Conservation (phyloP, 2,113 vertebrate species). For the Macroglossus sobrinus region DNA sequence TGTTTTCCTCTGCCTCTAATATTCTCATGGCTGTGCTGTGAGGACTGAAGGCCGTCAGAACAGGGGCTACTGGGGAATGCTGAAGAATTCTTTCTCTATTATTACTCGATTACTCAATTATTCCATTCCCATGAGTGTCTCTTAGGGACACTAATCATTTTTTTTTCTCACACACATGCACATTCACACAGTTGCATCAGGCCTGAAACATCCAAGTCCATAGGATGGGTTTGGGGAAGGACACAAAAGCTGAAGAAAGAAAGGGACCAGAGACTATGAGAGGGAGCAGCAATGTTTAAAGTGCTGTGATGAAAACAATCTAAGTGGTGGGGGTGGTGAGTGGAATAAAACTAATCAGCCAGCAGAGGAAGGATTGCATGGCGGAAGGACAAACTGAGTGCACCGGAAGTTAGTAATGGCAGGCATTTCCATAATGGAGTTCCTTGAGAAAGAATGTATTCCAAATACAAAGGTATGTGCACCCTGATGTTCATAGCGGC, state of each 20-base stretch:
- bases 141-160: background rate
- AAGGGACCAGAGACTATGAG: background rate
- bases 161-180: slow-evolving; percentile 14
- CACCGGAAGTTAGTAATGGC: background rate
- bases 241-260: background rate
- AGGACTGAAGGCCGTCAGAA: slow-evolving; percentile 14
- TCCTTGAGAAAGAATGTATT: background rate
- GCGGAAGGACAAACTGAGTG: background rate
- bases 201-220: background rate
- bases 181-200: slow-evolving; percentile 25
- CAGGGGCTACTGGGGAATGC: slow-evolving; percentile 8
- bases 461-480: background rate
- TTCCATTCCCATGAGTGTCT: slow-evolving; percentile 46
- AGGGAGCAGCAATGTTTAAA: background rate
- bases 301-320: background rate
- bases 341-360: background rate
- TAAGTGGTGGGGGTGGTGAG: background rate
- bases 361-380: background rate
- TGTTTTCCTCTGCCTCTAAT: background rate
- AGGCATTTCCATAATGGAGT: background rate
- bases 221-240: background rate
- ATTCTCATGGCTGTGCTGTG: slow-evolving; percentile 1
- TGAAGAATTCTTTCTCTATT: slow-evolving; percentile 35
- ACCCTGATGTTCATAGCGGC: too few species aligned
- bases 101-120: slow-evolving; percentile 8